These are phyloP conservation scores for Daboia siamensis DNA, from an alignment of 2,113 vertebrate species.

Conservation along the genomic window DNA sequence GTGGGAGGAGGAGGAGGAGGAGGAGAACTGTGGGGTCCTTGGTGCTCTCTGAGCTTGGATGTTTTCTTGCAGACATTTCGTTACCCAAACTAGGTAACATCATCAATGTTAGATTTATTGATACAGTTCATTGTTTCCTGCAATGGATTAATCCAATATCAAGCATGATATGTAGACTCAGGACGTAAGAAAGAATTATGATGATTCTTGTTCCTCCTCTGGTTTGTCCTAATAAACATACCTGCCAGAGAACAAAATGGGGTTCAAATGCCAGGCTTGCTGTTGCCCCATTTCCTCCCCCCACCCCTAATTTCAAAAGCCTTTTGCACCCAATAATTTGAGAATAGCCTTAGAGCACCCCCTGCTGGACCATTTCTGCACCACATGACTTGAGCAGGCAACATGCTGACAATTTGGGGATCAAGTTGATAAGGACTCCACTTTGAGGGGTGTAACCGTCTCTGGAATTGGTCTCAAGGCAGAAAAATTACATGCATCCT, in stretches of 20 bases:
- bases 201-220: background rate
- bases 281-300: background rate
- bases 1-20: too few species aligned
- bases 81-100: too few species aligned
- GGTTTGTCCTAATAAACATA: background rate
- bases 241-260: background rate
- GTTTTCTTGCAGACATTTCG: too few species aligned
- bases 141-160: background rate
- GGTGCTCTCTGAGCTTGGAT: too few species aligned
- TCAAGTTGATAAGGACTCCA: background rate
- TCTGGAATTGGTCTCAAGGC: background rate
- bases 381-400: background rate
- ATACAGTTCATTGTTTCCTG: background rate
- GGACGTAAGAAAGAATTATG: background rate
- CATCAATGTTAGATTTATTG: too few species aligned
- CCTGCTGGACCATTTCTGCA: background rate
- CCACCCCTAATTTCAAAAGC: background rate
- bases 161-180: background rate
- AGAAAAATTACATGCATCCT: background rate
- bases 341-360: background rate
- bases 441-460: background rate
- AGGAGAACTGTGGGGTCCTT: too few species aligned
- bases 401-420: too few species aligned
- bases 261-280: background rate
- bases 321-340: background rate